A percentile compares a stretch with the other conserved stretches of the same genome.
These are phyloP conservation scores for Plumapathes pennacea DNA, from an alignment of 92 coral and sea anemone species.

Conservation along the genomic window DNA sequence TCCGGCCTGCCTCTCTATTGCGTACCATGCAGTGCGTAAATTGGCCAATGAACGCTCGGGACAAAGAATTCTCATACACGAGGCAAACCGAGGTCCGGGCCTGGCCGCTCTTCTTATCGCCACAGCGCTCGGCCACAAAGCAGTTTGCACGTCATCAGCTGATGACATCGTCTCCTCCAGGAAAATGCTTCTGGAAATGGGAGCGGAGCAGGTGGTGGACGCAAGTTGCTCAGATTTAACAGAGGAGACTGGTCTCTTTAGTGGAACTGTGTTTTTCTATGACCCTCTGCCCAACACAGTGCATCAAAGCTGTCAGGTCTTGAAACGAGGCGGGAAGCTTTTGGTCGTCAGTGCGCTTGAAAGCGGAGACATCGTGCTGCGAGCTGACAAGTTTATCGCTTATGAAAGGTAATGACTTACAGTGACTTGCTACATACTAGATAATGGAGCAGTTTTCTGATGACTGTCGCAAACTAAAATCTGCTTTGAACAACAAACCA, in stretches of 20 bases:
- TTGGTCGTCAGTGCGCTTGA: conserved; percentile 2
- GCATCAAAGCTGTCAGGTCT: conserved; percentile 1
- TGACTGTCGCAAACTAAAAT: too few relatives aligned
- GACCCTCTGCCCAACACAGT: conserved; percentile 9
- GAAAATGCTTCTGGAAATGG: conserved; percentile 9
- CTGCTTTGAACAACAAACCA: too few relatives aligned
- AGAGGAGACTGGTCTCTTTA: not conserved
- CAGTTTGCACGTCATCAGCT: conserved; percentile 32
- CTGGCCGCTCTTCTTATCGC: conserved; percentile 50
- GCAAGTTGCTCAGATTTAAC: not conserved
- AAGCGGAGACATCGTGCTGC: conserved; percentile 10
- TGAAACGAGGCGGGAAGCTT: conserved; percentile 27
- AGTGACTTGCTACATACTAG: too few relatives aligned
- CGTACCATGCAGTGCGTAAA: conserved; percentile 39
- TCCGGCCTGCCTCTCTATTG: conserved; percentile 42
- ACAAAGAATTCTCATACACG: conserved; percentile 23
- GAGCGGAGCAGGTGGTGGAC: conserved; percentile 17
- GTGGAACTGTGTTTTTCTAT: conserved; percentile 24
- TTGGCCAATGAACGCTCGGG: not conserved
- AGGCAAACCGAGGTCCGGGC: conserved; percentile 49
- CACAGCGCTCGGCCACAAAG: conserved; percentile 36
- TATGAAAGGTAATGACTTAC: conserved; percentile 20
- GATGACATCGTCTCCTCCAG: conserved; percentile 2
- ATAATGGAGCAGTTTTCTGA: too few relatives aligned
- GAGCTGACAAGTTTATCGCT: conserved; percentile 1